Percentiles rank a stretch among this genome's conserved stretches.
Evolutionary conservation across 2,888 invertebrate species (phyloP).

Genomic region (Cenopis cana): DNA sequence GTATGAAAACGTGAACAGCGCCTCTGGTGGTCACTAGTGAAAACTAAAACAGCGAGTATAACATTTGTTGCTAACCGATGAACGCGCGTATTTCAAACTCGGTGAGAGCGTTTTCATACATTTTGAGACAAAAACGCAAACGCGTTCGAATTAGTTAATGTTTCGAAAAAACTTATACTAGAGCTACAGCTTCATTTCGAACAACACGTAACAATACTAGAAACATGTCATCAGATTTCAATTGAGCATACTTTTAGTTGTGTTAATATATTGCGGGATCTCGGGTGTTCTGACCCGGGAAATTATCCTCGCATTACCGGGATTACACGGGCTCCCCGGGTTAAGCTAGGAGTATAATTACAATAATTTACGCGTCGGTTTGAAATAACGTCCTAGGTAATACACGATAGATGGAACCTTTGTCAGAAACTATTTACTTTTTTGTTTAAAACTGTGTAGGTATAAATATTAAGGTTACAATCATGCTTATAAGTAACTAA

Average conservation of each 20-base stretch:
- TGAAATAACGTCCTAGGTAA: constrained; percentile 24
- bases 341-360: constrained; percentile 33
- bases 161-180: too few species aligned
- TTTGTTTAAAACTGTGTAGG: neutral
- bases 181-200: neutral
- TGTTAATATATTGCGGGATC: constrained; percentile 14
- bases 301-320: constrained; percentile 35
- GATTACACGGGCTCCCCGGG: constrained; percentile 25
- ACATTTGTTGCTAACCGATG: too few species aligned
- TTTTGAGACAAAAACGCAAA: too few species aligned
- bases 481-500: neutral
- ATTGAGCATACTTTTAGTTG: neutral
- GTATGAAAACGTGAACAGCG: too few species aligned
- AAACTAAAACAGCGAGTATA: too few species aligned
- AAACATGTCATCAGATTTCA: constrained; percentile 9
- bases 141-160: too few species aligned
- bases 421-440: neutral
- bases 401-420: neutral
- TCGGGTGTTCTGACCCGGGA: constrained; percentile 18
- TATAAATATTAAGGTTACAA: neutral
- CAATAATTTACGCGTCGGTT: constrained; percentile 28
- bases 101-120: too few species aligned
- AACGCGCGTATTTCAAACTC: too few species aligned
- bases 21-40: too few species aligned
- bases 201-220: neutral